Evolutionary conservation across 2,113 vertebrate species (phyloP).

Genomic region (Lates calcarifer): DNA sequence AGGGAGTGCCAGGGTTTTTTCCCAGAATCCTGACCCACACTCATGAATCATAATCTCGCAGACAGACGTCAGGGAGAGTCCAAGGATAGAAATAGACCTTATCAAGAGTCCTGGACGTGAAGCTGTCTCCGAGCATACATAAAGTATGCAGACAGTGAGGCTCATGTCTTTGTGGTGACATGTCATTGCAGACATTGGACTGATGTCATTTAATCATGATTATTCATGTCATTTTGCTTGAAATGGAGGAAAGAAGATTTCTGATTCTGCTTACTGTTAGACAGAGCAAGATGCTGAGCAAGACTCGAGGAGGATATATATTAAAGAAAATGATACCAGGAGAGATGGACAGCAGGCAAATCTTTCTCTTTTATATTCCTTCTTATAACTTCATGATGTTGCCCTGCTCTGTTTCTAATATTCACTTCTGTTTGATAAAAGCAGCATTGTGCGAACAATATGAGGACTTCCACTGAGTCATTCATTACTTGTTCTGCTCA

Average conservation of each 20-base stretch:
- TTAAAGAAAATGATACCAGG: slow-evolving; percentile 37
- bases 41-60: slow-evolving; percentile 71
- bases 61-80: slow-evolving; percentile 45
- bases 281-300: slow-evolving; percentile 23
- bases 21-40: slow-evolving; percentile 65
- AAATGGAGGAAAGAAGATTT: slow-evolving; percentile 41
- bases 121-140: neutral
- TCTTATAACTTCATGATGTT: slow-evolving; percentile 50
- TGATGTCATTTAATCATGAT: slow-evolving; percentile 38
- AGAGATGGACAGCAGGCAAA: slow-evolving; percentile 40
- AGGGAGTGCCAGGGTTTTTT: slow-evolving; percentile 72
- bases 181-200: slow-evolving; percentile 45
- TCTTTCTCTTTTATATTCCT: slow-evolving; percentile 26
- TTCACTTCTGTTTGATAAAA: slow-evolving; percentile 63
- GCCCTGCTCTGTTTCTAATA: slow-evolving; percentile 69
- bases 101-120: slow-evolving; percentile 31
- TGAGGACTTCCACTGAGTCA: slow-evolving; percentile 61
- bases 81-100: slow-evolving; percentile 49
- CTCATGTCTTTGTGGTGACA: slow-evolving; percentile 41
- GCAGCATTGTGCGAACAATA: slow-evolving; percentile 66
- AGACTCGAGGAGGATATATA: slow-evolving; percentile 32
- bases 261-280: slow-evolving; percentile 71
- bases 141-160: slow-evolving; percentile 13
- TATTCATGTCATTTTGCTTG: slow-evolving; percentile 24
- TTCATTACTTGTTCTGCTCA: slow-evolving; percentile 58